Evolutionary conservation across 2,797 vertebrate species (phyloP).

Genomic region (Emys orbicularis): DNA sequence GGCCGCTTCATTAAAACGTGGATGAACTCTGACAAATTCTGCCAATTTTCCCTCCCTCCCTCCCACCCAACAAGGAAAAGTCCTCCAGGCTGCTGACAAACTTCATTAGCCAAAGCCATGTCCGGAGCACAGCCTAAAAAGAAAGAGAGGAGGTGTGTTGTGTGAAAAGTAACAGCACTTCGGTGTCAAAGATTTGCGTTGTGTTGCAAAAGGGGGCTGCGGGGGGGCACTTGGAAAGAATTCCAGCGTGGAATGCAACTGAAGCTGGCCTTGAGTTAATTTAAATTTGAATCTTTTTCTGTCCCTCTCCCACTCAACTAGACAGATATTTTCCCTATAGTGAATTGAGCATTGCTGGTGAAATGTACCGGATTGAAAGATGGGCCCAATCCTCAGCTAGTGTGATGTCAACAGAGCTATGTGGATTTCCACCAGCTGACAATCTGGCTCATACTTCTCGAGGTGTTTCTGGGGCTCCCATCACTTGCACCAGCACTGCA

Average conservation of each 20-base stretch:
- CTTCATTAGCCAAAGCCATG: not conserved
- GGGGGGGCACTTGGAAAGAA: accelerated
- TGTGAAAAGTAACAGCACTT: not conserved
- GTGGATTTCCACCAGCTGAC: accelerated
- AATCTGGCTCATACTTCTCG: not conserved
- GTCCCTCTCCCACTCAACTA: accelerated
- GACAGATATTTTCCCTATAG: not conserved
- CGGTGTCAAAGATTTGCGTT: accelerated
- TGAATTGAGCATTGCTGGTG: not conserved
- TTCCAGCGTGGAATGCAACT: not conserved
- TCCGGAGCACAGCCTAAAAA: not conserved
- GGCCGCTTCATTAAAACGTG: not conserved
- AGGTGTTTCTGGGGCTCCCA: not conserved
- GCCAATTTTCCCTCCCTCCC: not conserved
- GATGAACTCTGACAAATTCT: not conserved
- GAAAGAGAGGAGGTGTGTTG: not conserved
- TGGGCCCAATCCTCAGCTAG: not conserved
- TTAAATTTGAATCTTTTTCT: not conserved
- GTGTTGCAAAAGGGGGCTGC: accelerated
- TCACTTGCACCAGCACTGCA: too few relatives aligned
- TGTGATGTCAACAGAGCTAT: not conserved
- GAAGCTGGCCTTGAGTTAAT: not conserved
- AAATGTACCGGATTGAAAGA: not conserved
- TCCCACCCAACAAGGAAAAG: not conserved
- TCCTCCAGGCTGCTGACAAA: not conserved